Percentiles rank a stretch among this genome's conserved stretches.
Evolutionary conservation across 2,113 vertebrate genomes (phyloP).

Genomic region (Theristicus caerulescens): DNA sequence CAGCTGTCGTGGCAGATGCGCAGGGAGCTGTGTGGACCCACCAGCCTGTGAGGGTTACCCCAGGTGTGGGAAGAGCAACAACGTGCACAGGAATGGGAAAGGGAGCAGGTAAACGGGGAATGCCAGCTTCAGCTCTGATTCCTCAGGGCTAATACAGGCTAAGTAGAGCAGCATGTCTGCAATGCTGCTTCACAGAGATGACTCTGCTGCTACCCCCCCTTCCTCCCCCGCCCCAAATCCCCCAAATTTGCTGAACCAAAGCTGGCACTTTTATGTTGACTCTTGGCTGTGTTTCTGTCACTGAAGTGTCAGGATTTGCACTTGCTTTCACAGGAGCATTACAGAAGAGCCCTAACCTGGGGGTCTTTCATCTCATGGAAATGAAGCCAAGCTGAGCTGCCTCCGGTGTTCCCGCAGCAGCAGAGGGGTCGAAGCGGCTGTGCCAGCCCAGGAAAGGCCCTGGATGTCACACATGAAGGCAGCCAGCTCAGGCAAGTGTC

Average conservation of each 20-base stretch:
- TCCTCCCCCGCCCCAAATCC: no score
- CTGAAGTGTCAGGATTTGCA: constrained; percentile 48
- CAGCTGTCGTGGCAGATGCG: neutral
- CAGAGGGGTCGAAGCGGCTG: accelerated
- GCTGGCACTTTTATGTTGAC: constrained; percentile 38
- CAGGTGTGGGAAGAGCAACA: neutral
- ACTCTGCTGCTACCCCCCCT: neutral
- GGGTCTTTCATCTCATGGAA: neutral
- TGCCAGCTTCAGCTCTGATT: neutral
- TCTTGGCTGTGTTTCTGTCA: neutral
- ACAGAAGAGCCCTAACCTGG: neutral
- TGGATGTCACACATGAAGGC: neutral
- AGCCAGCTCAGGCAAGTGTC: neutral
- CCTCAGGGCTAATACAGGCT: neutral
- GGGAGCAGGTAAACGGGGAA: neutral
- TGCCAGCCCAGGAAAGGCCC: neutral
- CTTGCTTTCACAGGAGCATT: neutral
- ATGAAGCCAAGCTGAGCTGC: neutral
- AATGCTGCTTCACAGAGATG: neutral
- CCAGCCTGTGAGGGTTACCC: no score
- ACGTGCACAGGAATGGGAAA: neutral
- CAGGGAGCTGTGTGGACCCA: neutral
- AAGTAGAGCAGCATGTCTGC: accelerated
- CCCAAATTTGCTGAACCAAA: constrained; percentile 24
- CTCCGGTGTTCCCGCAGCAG: neutral